Evolutionary conservation across 2,797 vertebrate genomes (phyloP).

Genomic region (Sebastes matsubarae): DNA sequence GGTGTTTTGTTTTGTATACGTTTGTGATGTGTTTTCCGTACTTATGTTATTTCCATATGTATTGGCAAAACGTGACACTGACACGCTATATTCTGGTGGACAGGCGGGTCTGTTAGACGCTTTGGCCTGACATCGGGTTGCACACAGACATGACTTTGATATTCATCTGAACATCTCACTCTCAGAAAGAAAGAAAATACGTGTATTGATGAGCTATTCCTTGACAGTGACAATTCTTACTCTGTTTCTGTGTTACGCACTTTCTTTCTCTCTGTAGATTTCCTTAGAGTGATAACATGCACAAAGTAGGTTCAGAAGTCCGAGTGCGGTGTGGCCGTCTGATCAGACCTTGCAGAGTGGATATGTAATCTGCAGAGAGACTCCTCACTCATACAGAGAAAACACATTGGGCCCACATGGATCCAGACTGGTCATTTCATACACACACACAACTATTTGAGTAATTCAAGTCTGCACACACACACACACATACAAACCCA

Average conservation of each 20-base stretch:
- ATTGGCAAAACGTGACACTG: not conserved
- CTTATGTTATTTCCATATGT: not conserved
- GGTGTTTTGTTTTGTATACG: fast-evolving
- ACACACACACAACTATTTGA: not conserved
- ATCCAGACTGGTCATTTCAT: not conserved
- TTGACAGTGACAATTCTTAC: not conserved
- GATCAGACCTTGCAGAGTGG: not conserved
- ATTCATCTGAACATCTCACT: not conserved
- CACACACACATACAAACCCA: not conserved
- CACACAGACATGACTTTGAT: not conserved
- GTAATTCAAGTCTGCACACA: not conserved
- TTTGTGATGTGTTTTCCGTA: not conserved
- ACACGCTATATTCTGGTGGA: no score
- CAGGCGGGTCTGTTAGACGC: no score
- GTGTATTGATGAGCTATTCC: not conserved
- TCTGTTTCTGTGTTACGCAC: not conserved
- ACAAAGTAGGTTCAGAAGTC: not conserved
- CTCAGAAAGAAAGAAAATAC: not conserved
- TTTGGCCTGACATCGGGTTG: no score
- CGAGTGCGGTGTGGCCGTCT: not conserved
- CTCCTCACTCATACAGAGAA: not conserved
- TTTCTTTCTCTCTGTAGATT: not conserved
- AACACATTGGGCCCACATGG: constrained; percentile 35
- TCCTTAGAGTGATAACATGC: not conserved
- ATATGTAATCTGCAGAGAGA: not conserved